Base-by-base conservation (phyloP, 2,113 vertebrate species). In the Paratilapia polleni region DNA sequence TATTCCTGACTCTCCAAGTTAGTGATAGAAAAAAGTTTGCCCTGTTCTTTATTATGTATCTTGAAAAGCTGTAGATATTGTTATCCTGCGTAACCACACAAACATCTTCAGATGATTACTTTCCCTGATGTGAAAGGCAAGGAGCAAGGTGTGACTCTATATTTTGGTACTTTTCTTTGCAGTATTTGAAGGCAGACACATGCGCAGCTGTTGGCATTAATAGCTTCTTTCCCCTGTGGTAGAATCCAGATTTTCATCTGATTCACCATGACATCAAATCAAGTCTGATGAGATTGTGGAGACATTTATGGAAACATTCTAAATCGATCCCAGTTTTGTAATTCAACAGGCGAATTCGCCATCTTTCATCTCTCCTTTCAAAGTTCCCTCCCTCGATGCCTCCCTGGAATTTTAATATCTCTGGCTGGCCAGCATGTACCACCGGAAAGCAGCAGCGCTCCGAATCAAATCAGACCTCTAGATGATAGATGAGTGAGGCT, bases 241-340 rank as follows among this genome's bases (percentile, higher is more conserved):
- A 17, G 81, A 87, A 88, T 91, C 64, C 82, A 88, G 83, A 91
- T 93, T 94, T 91, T 90, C 87, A 93, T 93, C 88, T 86, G 89
- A 94, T 93, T 93, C 85, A 58, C 81, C 80, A 15, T 93, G 93
- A 91, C 91, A 92, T 93, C 78, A 88, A 92, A 86, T 92, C 86
- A 89, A 80, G 79, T 88, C 89, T 85, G 90, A 94, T 92, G 89
- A 93, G 94, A 92, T 88, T 91, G 88, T 80, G 85, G 77, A 93
- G 91, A 94, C 93, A 94, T 94, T 94, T 94, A 92, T 90, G 89
- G 90, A 93, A 94, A 93, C 89, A 82, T 94, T 85, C 87, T 89
- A 92, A 94, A 95, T 92, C 83, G 64, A 92, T 94, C 91, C 8
- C 64, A 74, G 90, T 92, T 91, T 93, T 90, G 86, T 87, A 84